phyloP scores from a whole-genome alignment of 2,113 vertebrate species.

The Poeciliopsis retropinna region DNA sequence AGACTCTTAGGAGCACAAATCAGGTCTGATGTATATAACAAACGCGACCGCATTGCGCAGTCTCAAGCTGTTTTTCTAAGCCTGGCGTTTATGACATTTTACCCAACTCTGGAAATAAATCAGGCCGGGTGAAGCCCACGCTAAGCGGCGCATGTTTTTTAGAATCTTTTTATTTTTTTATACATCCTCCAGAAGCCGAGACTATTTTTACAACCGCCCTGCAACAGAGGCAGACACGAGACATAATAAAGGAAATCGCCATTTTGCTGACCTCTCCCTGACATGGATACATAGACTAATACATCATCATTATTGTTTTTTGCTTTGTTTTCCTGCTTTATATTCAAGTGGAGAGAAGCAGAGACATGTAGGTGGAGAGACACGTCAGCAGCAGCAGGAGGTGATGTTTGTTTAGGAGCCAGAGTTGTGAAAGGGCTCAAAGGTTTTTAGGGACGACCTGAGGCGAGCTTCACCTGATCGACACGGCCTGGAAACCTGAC shows the following conservation, averaged over 20 bases:
- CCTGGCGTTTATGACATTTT: slow-evolving; percentile 79
- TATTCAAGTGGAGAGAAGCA: slow-evolving; percentile 67
- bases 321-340: slow-evolving; percentile 64
- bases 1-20: slow-evolving; percentile 68
- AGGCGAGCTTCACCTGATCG: background rate
- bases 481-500: background rate
- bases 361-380: slow-evolving; percentile 65
- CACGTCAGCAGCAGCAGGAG: slow-evolving; percentile 28
- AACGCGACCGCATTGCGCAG: slow-evolving; percentile 67
- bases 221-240: slow-evolving; percentile 77
- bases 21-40: slow-evolving; percentile 79
- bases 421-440: slow-evolving; percentile 17
- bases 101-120: slow-evolving; percentile 78
- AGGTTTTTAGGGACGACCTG: slow-evolving; percentile 14
- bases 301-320: slow-evolving; percentile 66
- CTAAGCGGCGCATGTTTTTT: slow-evolving; percentile 39
- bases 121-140: slow-evolving; percentile 65
- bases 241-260: slow-evolving; percentile 81
- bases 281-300: slow-evolving; percentile 73
- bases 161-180: background rate
- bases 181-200: slow-evolving; percentile 70
- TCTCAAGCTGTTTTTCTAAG: slow-evolving; percentile 77
- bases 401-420: slow-evolving; percentile 38
- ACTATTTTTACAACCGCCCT: slow-evolving; percentile 79
- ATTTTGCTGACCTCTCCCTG: slow-evolving; percentile 68